phyloP scores from a whole-genome alignment of 2,797 vertebrate genomes.

The Myripristis jacobus region DNA sequence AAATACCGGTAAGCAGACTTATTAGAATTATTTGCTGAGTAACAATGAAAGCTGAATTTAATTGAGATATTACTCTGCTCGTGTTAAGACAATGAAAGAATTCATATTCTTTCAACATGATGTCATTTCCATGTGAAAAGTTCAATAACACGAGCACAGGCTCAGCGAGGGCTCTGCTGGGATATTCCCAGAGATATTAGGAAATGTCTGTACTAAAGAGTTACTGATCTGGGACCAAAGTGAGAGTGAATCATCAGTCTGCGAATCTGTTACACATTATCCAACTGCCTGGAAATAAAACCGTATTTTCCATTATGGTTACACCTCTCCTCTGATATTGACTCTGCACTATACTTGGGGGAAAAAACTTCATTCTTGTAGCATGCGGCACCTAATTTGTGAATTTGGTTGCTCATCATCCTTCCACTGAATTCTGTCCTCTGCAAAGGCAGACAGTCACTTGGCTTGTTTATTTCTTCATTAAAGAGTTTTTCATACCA shows the following conservation, averaged over 20 bases:
- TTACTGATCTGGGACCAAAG: conserved; percentile 70
- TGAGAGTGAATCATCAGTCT: conserved; percentile 57
- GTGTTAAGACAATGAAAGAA: neutral
- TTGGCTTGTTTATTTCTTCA: conserved; percentile 19
- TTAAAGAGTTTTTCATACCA: conserved; percentile 23
- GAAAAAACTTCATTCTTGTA: neutral
- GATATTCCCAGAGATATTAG: conserved; percentile 36
- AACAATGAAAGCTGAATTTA: conserved; percentile 1
- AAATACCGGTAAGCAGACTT: neutral
- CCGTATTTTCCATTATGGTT: conserved; percentile 31
- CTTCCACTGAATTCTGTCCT: neutral
- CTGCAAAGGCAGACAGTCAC: neutral
- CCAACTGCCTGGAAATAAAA: conserved; percentile 52
- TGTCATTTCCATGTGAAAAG: conserved; percentile 45
- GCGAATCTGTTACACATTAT: conserved; percentile 75
- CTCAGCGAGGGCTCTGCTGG: conserved; percentile 22
- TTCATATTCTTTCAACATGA: conserved; percentile 44
- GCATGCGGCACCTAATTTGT: neutral
- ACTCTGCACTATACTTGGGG: neutral
- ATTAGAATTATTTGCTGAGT: neutral
- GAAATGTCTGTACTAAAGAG: conserved; percentile 54
- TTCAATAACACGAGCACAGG: conserved; percentile 13
- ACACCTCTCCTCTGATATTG: neutral
- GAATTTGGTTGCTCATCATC: neutral
- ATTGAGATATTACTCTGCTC: neutral